Base-by-base conservation (phyloP, 2,888 invertebrate species). In the Aphrophora alni region DNA sequence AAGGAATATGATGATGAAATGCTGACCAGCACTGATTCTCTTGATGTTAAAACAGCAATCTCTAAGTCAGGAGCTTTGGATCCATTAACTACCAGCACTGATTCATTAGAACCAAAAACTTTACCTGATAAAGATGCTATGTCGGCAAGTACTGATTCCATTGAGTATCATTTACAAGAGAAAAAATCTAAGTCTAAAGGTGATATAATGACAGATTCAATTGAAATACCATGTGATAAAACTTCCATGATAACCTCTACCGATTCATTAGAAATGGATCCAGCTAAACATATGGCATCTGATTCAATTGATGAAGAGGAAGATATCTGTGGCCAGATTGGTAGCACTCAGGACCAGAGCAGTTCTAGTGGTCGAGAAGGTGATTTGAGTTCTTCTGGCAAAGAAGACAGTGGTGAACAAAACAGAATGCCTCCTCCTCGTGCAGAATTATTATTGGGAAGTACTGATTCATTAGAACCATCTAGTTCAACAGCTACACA, bases 401-500 rank as follows among this genome's bases (percentile, higher is more conserved):
- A 86, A 85, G 88, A 88, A 79, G 89, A 89, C 59, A 85, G 84
- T 77, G 82, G 82, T 38, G 84, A 82, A 21, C 78, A 81, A 77
- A 84, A 84, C 80, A 83, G 85, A 80, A 84, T 84, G 77, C 85
- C 85, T 24, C 85, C 86, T 73, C 85, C 86, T 38, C 84, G 86
- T 82, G 85, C 86, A 51, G 86, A 86, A 38, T 84, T 86, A 26
- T 92, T 91, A 88, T 85, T 93, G 86, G 93, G 93, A 72, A 94
- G 93, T 85, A 93, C 93, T 0, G 94, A 93, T 84, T 94, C 93
- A 84, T 87, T 95, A 77, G 95, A 95, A 86, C 93, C 93, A 2
- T 94, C 95, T 10, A 95, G 95, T 84, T 94, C 95, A 0, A 93
- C 93, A 72, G 95, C 94, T 0, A 95, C 95, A 0, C 92, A 95